Conservation (phyloP, 2,888 invertebrate genomes). For the Tenodera sinensis region DNA sequence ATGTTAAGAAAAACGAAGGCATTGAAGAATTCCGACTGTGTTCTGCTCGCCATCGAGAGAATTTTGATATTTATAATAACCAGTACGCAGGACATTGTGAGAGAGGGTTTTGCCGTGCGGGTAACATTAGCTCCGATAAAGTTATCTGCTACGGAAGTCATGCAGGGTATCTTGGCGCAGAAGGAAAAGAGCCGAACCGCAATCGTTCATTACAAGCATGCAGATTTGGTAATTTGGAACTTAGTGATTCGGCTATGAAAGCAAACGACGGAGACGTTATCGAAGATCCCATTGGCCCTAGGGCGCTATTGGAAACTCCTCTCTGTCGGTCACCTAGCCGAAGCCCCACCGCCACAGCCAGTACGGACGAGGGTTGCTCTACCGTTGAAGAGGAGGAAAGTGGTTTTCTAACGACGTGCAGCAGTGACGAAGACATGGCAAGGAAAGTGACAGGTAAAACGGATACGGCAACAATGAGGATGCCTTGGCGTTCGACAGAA, state of each 20-base stretch:
- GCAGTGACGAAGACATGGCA: constrained; percentile 19
- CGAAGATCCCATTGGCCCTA: neutral
- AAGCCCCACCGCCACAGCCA: neutral
- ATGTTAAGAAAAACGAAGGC: neutral
- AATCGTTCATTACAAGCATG: neutral
- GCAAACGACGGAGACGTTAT: neutral
- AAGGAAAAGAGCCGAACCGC: neutral
- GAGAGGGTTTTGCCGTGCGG: neutral
- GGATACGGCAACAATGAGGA: neutral
- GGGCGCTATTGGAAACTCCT: neutral
- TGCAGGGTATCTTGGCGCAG: neutral
- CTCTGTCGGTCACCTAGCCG: neutral
- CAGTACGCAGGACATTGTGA: neutral
- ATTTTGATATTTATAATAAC: neutral
- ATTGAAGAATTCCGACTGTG: neutral
- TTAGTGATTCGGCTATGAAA: neutral
- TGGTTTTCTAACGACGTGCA: neutral
- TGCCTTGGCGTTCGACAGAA: constrained; percentile 20
- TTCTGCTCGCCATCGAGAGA: neutral
- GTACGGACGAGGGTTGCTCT: constrained; percentile 18
- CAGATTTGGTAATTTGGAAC: neutral
- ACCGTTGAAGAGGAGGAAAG: neutral
- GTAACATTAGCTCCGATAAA: neutral
- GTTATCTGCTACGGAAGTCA: neutral
- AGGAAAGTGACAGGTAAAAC: neutral